Evolutionary conservation across 2,797 vertebrate species (phyloP), one percentile per base, ranked within the genome.

Genomic region (Falco naumanni): DNA sequence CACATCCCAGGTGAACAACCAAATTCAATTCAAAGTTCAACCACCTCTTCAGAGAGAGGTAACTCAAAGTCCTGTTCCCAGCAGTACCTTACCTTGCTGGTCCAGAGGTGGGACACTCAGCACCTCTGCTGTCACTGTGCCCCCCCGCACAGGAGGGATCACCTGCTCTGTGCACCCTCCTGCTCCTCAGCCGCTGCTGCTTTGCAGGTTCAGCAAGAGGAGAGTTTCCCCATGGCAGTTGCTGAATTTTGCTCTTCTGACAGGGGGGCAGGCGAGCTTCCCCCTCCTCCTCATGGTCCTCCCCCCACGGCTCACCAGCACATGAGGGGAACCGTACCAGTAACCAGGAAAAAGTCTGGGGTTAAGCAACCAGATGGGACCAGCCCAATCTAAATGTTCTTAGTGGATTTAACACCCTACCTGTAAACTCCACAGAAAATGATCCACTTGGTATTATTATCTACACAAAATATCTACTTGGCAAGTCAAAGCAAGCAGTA

Each of bases 111-210:
- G 45, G 65, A 65, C 53, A 41, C 41, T 9, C 5, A 2, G 45
- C 37, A 64, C 16, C 63, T 45, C 84, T 53, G 78, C 28, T 48
- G 39, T 33, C 43, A 13, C 39, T 29, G 31, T 26, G 60, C 17
- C 43, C 37, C 29, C n/a, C 24, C 11, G 39, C 26, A 63, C 17
- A n/a, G 63, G 41, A 37, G 8, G 37, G 19, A 61, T 6, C 0
- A 0, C 19, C 47, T 0, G 0, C 33, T 56, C 26, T 1, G 37
- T 6, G 14, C 3, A 0, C 16, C 15, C 39, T 89, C 48, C n/a
- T 7, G 48, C 51, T 77, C 56, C 56, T 66, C 74, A 69, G 78
- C n/a, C 56, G 63, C 54, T 84, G 29, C 29, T 9, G 2, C 63
- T 70, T 68, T 60, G 26, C 31, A 43, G 48, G 7, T 70, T 77